phyloP scores from a whole-genome alignment of 2,797 vertebrate genomes.

The Avahi laniger region DNA sequence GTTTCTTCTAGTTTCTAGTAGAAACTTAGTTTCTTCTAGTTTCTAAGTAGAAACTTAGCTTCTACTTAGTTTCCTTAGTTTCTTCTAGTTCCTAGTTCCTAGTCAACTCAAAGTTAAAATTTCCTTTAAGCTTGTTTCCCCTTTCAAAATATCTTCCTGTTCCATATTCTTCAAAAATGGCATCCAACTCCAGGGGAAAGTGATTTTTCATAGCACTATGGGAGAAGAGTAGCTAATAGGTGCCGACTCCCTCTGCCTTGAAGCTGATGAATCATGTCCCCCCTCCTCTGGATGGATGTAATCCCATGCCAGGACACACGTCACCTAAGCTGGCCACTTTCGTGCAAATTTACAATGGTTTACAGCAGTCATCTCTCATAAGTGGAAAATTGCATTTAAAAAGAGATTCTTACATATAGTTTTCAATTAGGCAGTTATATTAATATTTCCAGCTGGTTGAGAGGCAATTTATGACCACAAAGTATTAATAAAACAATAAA shows the following conservation, averaged over 20 bases:
- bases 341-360: not conserved
- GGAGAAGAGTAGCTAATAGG: not conserved
- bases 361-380: not conserved
- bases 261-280: not conserved
- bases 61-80: not conserved
- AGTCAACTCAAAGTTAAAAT: not conserved
- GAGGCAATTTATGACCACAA: not conserved
- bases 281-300: not conserved
- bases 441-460: not conserved
- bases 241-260: not conserved
- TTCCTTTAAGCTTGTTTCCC: not conserved
- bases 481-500: not conserved
- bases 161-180: not conserved
- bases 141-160: not conserved
- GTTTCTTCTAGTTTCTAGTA: not conserved
- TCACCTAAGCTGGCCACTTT: not conserved
- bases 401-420: not conserved
- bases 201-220: not conserved
- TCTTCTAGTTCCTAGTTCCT: not conserved
- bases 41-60: not conserved
- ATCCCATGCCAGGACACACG: accelerated
- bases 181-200: not conserved
- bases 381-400: not conserved
- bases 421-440: not conserved
- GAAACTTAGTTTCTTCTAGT: not conserved